Conservation (phyloP, 2,888 invertebrate genomes). For the Parnassius smintheus region DNA sequence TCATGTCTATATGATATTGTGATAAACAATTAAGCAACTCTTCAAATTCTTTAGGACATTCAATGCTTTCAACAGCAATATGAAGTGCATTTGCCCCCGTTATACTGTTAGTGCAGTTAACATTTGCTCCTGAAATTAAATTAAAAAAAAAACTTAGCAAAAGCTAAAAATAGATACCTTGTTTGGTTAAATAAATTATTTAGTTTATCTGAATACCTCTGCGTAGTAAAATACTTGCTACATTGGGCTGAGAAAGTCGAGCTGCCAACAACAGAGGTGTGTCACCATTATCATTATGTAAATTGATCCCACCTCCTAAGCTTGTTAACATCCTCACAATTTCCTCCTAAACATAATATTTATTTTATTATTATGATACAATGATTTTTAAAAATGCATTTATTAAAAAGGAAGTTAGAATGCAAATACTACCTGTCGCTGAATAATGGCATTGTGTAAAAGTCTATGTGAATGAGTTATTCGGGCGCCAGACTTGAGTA, state of each 20-base stretch:
- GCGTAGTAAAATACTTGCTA: slow-evolving; percentile 75
- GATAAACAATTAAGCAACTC: slow-evolving; percentile 73
- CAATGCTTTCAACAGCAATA: slow-evolving; percentile 81
- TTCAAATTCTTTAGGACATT: slow-evolving; percentile 73
- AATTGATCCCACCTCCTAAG: slow-evolving; percentile 82
- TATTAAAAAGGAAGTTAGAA: background rate
- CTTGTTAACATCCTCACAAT: slow-evolving; percentile 79
- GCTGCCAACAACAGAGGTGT: slow-evolving; percentile 85
- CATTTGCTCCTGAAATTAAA: slow-evolving; percentile 74
- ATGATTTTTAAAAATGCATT: background rate
- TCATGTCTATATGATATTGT: slow-evolving; percentile 68
- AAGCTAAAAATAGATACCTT: background rate
- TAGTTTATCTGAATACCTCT: slow-evolving; percentile 63
- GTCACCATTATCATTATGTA: slow-evolving; percentile 84
- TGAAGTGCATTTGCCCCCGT: slow-evolving; percentile 82
- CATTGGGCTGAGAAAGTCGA: slow-evolving; percentile 66
- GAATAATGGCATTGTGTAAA: slow-evolving; percentile 84
- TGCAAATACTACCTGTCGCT: slow-evolving; percentile 67
- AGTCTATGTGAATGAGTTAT: slow-evolving; percentile 86
- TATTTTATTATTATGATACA: background rate
- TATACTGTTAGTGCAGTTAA: slow-evolving; percentile 74
- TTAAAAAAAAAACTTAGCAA: background rate
- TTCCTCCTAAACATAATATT: slow-evolving; percentile 54
- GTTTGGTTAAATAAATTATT: background rate
- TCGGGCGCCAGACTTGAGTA: slow-evolving; percentile 84